Percentiles rank a stretch among this genome's conserved stretches.
phyloP scores from a whole-genome alignment of 2,113 vertebrate genomes.

The Paratilapia polleni region DNA sequence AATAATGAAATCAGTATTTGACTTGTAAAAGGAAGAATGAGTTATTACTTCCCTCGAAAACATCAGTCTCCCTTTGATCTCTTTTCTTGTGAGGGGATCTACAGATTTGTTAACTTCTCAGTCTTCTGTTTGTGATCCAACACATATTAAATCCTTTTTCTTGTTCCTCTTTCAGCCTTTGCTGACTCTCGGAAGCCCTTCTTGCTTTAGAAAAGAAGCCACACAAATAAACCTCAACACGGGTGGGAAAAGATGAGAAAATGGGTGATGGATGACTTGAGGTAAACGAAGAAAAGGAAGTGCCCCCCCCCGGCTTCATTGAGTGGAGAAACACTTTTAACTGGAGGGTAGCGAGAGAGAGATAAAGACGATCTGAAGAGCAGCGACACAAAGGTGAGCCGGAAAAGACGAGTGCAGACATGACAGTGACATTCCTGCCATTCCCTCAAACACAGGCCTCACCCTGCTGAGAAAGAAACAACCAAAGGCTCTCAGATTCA shows the following conservation, averaged over 20 bases:
- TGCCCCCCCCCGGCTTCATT: too few species aligned
- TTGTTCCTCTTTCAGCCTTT: not conserved
- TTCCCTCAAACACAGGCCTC: not conserved
- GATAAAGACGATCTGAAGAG: not conserved
- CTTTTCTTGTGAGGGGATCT: not conserved
- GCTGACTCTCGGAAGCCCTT: not conserved
- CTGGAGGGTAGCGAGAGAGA: not conserved
- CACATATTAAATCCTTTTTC: not conserved
- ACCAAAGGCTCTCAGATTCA: not conserved
- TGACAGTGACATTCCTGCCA: constrained; percentile 52
- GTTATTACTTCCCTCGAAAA: not conserved
- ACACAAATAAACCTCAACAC: not conserved
- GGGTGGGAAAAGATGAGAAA: not conserved
- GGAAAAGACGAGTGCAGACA: constrained; percentile 52
- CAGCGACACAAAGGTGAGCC: not conserved
- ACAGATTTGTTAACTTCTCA: not conserved
- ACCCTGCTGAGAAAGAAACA: not conserved
- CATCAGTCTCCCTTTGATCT: not conserved
- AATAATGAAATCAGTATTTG: too few species aligned
- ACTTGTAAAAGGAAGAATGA: not conserved
- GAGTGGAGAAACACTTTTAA: not conserved
- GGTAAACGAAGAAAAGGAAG: not conserved
- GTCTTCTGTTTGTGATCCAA: not conserved
- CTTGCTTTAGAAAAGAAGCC: not conserved
- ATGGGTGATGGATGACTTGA: not conserved